These are phyloP conservation scores for Balearica regulorum DNA, from an alignment of 2,797 vertebrate species.

Conservation along the genomic window DNA sequence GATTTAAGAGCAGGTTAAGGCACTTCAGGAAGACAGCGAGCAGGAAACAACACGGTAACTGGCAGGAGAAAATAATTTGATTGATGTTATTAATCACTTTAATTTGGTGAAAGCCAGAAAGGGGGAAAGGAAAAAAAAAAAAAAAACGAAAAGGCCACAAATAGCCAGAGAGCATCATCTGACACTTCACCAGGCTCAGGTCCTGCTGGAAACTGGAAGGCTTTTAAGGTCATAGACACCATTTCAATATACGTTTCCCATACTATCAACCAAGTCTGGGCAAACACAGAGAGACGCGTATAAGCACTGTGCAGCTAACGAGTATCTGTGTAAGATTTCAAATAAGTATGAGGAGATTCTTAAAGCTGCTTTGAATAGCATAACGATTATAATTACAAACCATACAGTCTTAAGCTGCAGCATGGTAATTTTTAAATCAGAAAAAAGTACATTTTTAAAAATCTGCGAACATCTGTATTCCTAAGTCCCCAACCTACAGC, in stretches of 20 bases:
- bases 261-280: neutral
- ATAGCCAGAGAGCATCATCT: neutral
- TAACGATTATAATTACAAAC: constrained; percentile 22
- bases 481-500: constrained; percentile 6
- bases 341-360: neutral
- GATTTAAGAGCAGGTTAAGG: neutral
- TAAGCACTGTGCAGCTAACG: neutral
- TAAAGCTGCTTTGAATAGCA: neutral
- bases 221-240: neutral
- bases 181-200: neutral
- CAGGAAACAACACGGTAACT: neutral
- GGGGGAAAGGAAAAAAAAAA: too few relatives aligned
- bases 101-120: neutral
- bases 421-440: constrained; percentile 32
- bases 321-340: neutral
- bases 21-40: neutral
- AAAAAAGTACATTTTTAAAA: constrained; percentile 26
- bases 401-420: neutral
- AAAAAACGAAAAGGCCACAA: neutral
- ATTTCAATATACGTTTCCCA: accelerated
- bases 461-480: constrained; percentile 56
- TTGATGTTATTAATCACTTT: neutral
- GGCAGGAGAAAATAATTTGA: neutral
- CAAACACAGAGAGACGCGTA: neutral
- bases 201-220: neutral